A percentile compares a stretch with the other conserved stretches of the same genome.
These are phyloP conservation scores for Harmothoe impar DNA, from an alignment of 2,888 invertebrate species.

Conservation along the genomic window DNA sequence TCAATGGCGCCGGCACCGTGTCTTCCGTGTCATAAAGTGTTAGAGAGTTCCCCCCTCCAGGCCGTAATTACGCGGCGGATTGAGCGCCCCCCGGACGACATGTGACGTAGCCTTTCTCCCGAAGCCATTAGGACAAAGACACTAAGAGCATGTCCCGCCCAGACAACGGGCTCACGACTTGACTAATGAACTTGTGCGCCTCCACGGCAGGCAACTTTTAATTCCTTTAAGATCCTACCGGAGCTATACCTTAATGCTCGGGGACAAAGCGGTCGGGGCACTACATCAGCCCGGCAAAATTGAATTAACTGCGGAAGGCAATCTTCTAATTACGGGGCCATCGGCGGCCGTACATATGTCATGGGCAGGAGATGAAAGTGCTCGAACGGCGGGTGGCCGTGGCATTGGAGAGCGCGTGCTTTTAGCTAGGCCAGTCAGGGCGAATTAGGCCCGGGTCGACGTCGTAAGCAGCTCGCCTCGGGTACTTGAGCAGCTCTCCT, in stretches of 20 bases:
- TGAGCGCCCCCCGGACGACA: conserved; percentile 46
- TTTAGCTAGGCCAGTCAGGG: conserved; percentile 1
- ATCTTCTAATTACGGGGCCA: conserved; percentile 59
- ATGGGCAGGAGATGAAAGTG: conserved; percentile 55
- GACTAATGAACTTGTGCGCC: conserved; percentile 57
- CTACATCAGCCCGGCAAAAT: conserved; percentile 58
- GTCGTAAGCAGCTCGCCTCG: background rate
- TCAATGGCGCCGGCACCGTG: conserved; percentile 56
- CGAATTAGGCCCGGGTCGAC: conserved; percentile 12
- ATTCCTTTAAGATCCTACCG: conserved; percentile 60
- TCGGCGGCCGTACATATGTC: conserved; percentile 59
- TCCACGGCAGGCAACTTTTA: conserved; percentile 47
- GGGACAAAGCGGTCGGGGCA: conserved; percentile 51
- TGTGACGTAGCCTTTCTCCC: conserved; percentile 48
- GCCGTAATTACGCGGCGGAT: conserved; percentile 54
- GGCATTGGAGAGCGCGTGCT: conserved; percentile 43
- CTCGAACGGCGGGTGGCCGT: conserved; percentile 48
- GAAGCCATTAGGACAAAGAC: conserved; percentile 56
- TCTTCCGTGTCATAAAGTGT: conserved; percentile 62
- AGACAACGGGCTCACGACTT: conserved; percentile 59
- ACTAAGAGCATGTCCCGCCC: conserved; percentile 51
- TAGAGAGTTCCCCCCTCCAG: conserved; percentile 53
- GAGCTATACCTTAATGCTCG: conserved; percentile 51
- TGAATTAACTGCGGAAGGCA: conserved; percentile 62
- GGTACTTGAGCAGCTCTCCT: background rate